These are phyloP conservation scores for Hemithea aestivaria DNA, from an alignment of 2,888 invertebrate genomes.

Conservation along the genomic window DNA sequence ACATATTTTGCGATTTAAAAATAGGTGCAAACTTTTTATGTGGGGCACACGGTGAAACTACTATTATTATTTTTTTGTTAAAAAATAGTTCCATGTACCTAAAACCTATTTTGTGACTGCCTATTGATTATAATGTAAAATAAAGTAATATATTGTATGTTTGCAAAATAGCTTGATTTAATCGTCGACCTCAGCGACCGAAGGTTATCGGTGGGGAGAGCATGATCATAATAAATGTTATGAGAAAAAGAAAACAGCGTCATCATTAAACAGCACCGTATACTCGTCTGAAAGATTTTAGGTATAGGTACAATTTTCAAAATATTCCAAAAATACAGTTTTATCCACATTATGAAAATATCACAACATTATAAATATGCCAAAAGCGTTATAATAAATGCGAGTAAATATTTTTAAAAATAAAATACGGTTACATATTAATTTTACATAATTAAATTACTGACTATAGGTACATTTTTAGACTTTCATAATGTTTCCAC, in stretches of 20 bases:
- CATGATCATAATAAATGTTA: slow-evolving; percentile 9
- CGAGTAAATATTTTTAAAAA: slow-evolving; percentile 66
- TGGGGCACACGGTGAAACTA: too few relatives aligned
- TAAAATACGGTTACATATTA: slow-evolving; percentile 60
- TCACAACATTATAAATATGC: slow-evolving; percentile 71
- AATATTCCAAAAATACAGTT: slow-evolving; percentile 68
- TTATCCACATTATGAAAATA: slow-evolving; percentile 72
- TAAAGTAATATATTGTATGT: slow-evolving; percentile 11
- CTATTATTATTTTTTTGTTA: slow-evolving; percentile 2
- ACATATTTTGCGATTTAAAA: too few relatives aligned
- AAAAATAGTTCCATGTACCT: slow-evolving; percentile 6
- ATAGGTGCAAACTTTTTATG: too few relatives aligned
- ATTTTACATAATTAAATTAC: slow-evolving; percentile 63
- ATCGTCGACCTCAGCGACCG: slow-evolving; percentile 8
- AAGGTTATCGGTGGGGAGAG: slow-evolving; percentile 15
- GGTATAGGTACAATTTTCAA: slow-evolving; percentile 56
- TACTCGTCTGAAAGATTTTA: slow-evolving; percentile 70
- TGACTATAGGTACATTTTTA: slow-evolving; percentile 48
- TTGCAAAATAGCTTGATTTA: slow-evolving; percentile 15
- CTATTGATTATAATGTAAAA: slow-evolving; percentile 11
- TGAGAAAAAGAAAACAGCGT: slow-evolving; percentile 34
- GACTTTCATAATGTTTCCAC: slow-evolving; percentile 39
- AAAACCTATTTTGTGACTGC: not conserved
- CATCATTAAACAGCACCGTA: slow-evolving; percentile 60
- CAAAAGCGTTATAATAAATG: slow-evolving; percentile 70